phyloP scores from a whole-genome alignment of 2,113 vertebrate species.

The Erythrolamprus reginae region DNA sequence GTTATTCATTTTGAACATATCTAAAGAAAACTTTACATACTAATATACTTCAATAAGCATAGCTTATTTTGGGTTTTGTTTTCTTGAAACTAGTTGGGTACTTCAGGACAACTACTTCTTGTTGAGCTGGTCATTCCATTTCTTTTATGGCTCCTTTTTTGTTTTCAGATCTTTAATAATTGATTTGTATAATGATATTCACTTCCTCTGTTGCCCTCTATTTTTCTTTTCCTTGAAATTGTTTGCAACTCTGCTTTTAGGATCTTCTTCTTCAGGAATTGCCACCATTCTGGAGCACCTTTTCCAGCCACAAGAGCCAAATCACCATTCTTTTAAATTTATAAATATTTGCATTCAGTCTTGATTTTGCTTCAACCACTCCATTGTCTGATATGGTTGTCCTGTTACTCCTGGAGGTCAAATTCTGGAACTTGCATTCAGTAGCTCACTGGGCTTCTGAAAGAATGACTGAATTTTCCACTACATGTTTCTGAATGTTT shows the following conservation, averaged over 20 bases:
- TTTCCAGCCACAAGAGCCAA: not conserved
- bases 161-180: not conserved
- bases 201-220: not conserved
- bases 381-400: not conserved
- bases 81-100: not conserved
- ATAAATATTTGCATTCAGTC: not conserved
- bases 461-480: not conserved
- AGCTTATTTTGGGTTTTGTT: not conserved
- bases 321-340: not conserved
- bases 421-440: not conserved
- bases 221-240: not conserved
- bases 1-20: not conserved
- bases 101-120: not conserved
- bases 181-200: not conserved
- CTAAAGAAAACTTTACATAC: not conserved
- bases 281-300: not conserved
- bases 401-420: not conserved
- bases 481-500: not conserved
- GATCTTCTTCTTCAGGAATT: not conserved
- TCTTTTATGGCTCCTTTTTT: not conserved
- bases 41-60: not conserved
- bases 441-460: not conserved
- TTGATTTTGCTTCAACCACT: not conserved
- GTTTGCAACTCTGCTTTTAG: not conserved
- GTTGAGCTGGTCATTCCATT: not conserved